Conservation (phyloP, 2,113 vertebrate genomes). For the Psettodes erumei region DNA sequence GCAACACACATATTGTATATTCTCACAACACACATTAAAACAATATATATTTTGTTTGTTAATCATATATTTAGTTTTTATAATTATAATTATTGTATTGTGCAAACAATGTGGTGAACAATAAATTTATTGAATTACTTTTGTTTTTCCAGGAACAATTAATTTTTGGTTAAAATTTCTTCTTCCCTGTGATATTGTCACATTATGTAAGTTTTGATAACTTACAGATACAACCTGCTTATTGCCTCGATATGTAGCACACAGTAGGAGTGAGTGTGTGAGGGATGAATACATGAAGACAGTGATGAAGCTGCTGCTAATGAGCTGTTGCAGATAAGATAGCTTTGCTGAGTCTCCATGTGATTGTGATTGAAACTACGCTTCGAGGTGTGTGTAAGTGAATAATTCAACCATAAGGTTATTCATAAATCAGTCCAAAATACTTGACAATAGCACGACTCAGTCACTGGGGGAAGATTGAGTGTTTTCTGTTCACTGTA, state of each 20-base stretch:
- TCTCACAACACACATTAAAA: not conserved
- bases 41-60: not conserved
- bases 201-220: not conserved
- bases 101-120: no score
- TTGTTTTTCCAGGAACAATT: no score
- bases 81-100: no score
- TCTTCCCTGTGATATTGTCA: no score
- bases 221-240: not conserved
- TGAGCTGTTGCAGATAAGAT: no score
- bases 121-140: not conserved
- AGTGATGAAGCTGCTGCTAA: constrained; percentile 70
- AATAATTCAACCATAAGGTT: not conserved
- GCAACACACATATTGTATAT: constrained; percentile 10
- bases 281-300: constrained; percentile 42
- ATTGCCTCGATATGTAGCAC: not conserved
- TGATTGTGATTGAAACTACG: not conserved
- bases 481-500: not conserved
- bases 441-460: not conserved
- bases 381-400: not conserved
- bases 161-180: no score
- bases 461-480: not conserved
- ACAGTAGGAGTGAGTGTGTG: constrained; percentile 6
- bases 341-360: not conserved
- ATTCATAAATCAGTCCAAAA: not conserved
- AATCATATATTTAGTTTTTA: no score